Evolutionary conservation across 2,113 vertebrate genomes (phyloP), one percentile per base, ranked within the genome.

Genomic region (Cynopterus brachyotis): DNA sequence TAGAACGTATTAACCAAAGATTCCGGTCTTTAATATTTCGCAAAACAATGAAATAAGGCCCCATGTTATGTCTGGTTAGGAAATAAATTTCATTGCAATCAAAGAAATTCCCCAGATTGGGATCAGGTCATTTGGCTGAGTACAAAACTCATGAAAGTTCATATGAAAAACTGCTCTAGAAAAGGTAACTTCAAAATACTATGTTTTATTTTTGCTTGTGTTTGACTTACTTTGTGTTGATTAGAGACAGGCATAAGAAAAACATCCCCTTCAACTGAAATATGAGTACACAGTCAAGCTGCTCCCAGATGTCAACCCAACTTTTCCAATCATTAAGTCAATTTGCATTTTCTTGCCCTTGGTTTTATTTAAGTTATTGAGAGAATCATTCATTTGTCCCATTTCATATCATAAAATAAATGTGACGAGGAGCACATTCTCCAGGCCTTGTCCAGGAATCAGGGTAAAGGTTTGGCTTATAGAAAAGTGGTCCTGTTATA

Each of bases 391-490:
- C 26, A 37, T 84, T 57, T 40, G 50, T 50, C 50, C 15, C 50
- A 50, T 50, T 50, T 50, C 50, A 15, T 50, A 57, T 78, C 62
- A 37, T 28, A 42, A 75, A 80, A 50, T 79, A 37, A 72, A 40
- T 3, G 2, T 0, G 1, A 64, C 0, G 24, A 94, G 78, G 32
- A 57, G 79, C 42, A 67, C 53, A n/a, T 47, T 79, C 10, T 69
- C 55, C n/a, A 86, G 82, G 87, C 50, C 32, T 81, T 69, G 82
- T 96, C 94, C 55, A 82, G 64, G 55, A 96, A 75, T 2, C 72
- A 32, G 84, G 57, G 53, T 8, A 20, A 66, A 53, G 53, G 7
- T 9, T 88, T 70, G 69, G 45, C 30, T 69, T 40, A 17, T 0
- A 70, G 47, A 45, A 37, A 55, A 80, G 22, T 22, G 70, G 53